Conservation (phyloP, 2,797 vertebrate species). For the Coracias cyanogaster region DNA sequence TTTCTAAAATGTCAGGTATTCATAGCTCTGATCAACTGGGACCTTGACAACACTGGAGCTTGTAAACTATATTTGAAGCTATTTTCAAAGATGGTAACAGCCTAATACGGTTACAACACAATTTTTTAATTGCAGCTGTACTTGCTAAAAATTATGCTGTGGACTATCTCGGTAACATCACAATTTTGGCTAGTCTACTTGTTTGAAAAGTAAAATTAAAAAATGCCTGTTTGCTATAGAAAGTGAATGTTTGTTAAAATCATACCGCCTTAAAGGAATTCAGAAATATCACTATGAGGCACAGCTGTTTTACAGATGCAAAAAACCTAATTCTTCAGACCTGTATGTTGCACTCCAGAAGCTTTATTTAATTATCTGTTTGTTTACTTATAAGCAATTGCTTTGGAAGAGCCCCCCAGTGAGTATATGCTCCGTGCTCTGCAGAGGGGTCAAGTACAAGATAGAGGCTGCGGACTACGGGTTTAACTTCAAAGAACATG, state of each 20-base stretch:
- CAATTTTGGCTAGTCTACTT: background rate
- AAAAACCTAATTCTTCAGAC: background rate
- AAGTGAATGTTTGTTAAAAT: background rate
- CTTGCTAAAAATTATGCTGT: background rate
- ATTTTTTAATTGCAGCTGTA: slow-evolving; percentile 27
- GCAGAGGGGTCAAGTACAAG: background rate
- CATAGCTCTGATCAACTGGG: background rate
- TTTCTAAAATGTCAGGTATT: slow-evolving; percentile 15
- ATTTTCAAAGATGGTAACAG: slow-evolving; percentile 29
- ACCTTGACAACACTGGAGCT: background rate
- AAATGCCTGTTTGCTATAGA: background rate
- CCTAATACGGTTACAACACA: background rate
- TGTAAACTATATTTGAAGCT: slow-evolving; percentile 10
- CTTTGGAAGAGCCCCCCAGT: background rate
- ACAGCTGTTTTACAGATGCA: background rate
- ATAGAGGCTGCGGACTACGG: background rate
- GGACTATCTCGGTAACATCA: background rate
- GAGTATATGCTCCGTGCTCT: background rate
- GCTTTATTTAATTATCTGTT: background rate
- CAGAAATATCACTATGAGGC: background rate
- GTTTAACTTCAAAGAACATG: slow-evolving; percentile 7
- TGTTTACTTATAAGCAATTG: background rate
- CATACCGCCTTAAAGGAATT: background rate
- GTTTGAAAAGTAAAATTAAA: background rate
- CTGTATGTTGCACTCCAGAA: background rate